Conservation (phyloP, 2,113 vertebrate genomes). For the Heliornis fulica region DNA sequence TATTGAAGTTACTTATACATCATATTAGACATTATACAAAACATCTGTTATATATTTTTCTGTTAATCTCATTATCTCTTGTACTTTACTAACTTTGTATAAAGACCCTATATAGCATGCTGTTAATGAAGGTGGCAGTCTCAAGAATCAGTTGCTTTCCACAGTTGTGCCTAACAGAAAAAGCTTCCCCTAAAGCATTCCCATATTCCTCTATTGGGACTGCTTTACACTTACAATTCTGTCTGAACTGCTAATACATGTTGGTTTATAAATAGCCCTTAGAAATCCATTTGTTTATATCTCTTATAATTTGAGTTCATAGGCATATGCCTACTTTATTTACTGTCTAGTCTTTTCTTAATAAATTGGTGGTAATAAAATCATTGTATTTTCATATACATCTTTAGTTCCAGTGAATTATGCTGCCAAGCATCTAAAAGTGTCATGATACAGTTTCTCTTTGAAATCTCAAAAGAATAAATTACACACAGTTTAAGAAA, state of each 20-base stretch:
- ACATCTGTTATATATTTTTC: conserved; percentile 33
- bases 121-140: neutral
- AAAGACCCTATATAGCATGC: neutral
- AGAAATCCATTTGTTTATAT: neutral
- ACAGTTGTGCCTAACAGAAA: neutral
- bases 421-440: neutral
- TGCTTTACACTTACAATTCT: neutral
- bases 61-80: conserved; percentile 49
- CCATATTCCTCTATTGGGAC: neutral
- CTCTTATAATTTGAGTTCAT: neutral
- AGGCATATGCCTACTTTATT: neutral
- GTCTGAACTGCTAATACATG: neutral
- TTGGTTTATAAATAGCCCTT: neutral
- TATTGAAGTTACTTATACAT: conserved; percentile 1
- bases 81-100: neutral
- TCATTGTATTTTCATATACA: neutral
- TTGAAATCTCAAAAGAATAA: neutral
- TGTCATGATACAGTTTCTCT: neutral
- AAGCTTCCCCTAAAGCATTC: neutral
- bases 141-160: neutral
- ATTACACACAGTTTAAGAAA: neutral
- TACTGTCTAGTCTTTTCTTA: conserved; percentile 15
- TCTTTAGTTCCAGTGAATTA: neutral
- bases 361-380: conserved; percentile 6
- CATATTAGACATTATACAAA: neutral